phyloP scores from a whole-genome alignment of 1,140 invertebrate species.

The Hermatobates lingyangjiaoensis region DNA sequence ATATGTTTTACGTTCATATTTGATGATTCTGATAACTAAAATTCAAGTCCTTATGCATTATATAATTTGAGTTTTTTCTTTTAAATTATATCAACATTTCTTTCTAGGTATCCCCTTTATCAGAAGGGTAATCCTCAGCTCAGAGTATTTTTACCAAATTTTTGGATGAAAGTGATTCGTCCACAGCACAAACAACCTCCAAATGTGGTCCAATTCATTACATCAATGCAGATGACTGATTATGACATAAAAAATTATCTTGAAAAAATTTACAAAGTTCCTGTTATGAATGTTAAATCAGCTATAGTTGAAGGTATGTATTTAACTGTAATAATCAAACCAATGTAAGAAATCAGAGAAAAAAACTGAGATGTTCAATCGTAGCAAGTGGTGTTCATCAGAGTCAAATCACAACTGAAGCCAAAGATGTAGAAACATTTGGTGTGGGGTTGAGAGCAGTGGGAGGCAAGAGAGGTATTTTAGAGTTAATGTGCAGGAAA shows the following conservation, averaged over 20 bases:
- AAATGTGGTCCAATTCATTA: constrained; percentile 65
- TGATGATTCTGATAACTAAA: no score
- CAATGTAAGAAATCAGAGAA: background rate
- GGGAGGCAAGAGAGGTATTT: background rate
- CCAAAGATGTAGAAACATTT: no score
- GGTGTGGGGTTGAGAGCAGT: no score
- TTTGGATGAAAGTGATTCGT: constrained; percentile 79
- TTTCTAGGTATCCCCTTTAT: constrained; percentile 63
- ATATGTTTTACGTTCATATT: no score
- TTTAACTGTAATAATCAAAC: background rate
- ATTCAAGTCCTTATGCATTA: no score
- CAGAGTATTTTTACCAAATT: constrained; percentile 75
- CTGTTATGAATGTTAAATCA: constrained; percentile 49
- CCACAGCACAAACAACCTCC: constrained; percentile 35
- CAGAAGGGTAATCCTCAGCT: constrained; percentile 76
- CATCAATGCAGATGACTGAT: constrained; percentile 76
- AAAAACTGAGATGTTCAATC: no score
- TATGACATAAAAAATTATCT: constrained; percentile 80
- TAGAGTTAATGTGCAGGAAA: no score
- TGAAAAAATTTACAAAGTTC: constrained; percentile 81
- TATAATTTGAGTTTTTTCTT: no score
- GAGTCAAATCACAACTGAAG: no score
- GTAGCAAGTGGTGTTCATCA: no score
- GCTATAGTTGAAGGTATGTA: constrained; percentile 43
- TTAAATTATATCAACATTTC: no score